Evolutionary conservation across 2,797 vertebrate species (phyloP), one percentile per base, ranked within the genome.

Genomic region (Cynodonichthys magdalenae): DNA sequence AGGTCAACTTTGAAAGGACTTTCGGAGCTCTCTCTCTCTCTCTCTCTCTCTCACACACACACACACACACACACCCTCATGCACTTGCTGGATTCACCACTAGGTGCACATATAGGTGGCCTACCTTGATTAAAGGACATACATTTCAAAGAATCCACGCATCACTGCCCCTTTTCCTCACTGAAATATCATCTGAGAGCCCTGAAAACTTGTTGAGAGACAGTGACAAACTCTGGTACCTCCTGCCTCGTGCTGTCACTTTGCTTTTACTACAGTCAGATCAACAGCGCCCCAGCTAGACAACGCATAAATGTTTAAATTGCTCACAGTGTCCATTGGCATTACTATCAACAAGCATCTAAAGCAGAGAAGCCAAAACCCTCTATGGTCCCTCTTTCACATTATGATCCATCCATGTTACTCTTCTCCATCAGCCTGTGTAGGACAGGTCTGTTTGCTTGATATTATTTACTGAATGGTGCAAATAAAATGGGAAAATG

Each of bases 301-400:
- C 93, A 95, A 94, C 94, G 86, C 93, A 93, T 88, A 90, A 94
- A 94, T 94, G 93, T 95, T 94, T 94, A 95, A 95, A 95, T 95
- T 94, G 92, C 93, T 92, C 85, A 79, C 86, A 88, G 89, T 87
- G 94, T 94, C 94, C 93, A 90, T 91, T 84, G 90, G 90, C 89
- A 95, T 95, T 94, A 95, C 54, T 88, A 59, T 95, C 94, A 94
- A 92, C 87, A 85, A 84, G 84, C 85, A 92, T 93, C 89, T 81
- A 89, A 92, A 91, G 76, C 87, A 82, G 82, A 63, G 65, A 71
- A 75, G 69, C 76, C 75, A 77, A 75, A 86, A 77, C 59, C 69
- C 83, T 87, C 82, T 51, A 73, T 66, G 63, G 73, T 77, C 68
- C 69, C 75, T 83, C 81, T 86, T 86, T 87, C 87, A 86, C 82